Percentiles rank a stretch among this genome's conserved stretches.
phyloP scores from a whole-genome alignment of 1,140 invertebrate genomes.

The Heliothis subflexa region DNA sequence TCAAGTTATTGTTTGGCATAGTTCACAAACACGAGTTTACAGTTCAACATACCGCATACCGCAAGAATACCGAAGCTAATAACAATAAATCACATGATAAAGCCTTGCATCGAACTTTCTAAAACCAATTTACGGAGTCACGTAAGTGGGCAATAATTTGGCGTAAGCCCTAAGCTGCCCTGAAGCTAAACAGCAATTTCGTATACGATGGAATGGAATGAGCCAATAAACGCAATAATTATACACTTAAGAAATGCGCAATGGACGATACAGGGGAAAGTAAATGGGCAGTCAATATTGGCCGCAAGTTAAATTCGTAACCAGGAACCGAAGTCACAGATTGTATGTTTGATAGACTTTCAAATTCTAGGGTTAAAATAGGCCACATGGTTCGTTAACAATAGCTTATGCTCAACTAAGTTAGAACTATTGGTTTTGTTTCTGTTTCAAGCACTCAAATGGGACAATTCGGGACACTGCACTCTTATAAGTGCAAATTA shows the following conservation, averaged over 20 bases:
- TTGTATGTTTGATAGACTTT: conserved; percentile 27
- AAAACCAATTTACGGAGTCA: conserved; percentile 44
- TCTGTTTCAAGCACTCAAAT: background rate
- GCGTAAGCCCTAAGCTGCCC: conserved; percentile 54
- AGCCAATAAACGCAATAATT: conserved; percentile 62
- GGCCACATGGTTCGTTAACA: background rate
- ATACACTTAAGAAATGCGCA: conserved; percentile 56
- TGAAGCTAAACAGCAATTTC: conserved; percentile 55
- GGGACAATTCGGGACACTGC: background rate
- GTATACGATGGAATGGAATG: conserved; percentile 47
- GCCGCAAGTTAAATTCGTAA: conserved; percentile 39
- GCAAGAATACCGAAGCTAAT: conserved; percentile 25
- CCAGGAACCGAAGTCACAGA: conserved; percentile 8
- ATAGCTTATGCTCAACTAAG: background rate
- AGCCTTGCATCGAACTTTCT: conserved; percentile 43
- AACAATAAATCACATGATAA: conserved; percentile 43
- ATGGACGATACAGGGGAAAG: conserved; percentile 53
- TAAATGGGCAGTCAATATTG: conserved; percentile 48
- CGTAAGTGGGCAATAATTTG: conserved; percentile 55
- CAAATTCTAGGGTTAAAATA: conserved; percentile 13
- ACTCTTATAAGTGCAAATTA: background rate
- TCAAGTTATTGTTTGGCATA: conserved; percentile 10
- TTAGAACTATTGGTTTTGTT: background rate
- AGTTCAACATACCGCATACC: conserved; percentile 29
- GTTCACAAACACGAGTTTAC: conserved; percentile 29